Conservation (phyloP, 2,797 vertebrate species). For the Sciurus carolinensis region DNA sequence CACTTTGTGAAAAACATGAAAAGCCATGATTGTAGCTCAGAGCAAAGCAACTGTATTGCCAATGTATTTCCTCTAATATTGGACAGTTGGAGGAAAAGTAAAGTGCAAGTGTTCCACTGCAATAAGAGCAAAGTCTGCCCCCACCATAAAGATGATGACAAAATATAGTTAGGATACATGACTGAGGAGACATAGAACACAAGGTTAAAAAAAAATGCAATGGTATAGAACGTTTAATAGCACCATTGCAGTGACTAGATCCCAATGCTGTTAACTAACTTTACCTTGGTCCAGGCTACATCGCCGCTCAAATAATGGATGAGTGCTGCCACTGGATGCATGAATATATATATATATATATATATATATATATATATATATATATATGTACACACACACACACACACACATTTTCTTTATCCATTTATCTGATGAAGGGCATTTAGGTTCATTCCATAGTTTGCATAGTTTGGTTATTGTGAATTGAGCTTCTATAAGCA, state of each 20-base stretch:
- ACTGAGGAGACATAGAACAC: slow-evolving; percentile 89
- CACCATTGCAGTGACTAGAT: slow-evolving; percentile 88
- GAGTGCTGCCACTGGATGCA: slow-evolving; percentile 80
- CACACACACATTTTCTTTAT: too few relatives aligned
- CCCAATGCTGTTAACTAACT: slow-evolving; percentile 81
- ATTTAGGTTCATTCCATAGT: too few relatives aligned
- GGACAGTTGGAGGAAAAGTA: slow-evolving; percentile 92
- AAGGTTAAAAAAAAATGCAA: slow-evolving; percentile 85
- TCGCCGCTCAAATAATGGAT: slow-evolving; percentile 63
- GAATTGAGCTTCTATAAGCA: too few relatives aligned
- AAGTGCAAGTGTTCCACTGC: slow-evolving; percentile 94
- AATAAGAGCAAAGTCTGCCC: slow-evolving; percentile 93
- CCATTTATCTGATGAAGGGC: too few relatives aligned
- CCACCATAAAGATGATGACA: slow-evolving; percentile 90
- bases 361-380: too few relatives aligned
- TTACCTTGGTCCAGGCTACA: slow-evolving; percentile 68
- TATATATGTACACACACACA: too few relatives aligned
- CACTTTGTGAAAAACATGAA: slow-evolving; percentile 89
- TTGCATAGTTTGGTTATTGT: too few relatives aligned
- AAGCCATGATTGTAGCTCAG: slow-evolving; percentile 91
- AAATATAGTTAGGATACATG: slow-evolving; percentile 88
- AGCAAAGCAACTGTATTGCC: slow-evolving; percentile 88
- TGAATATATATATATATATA: neutral
- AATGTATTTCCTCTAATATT: slow-evolving; percentile 86
- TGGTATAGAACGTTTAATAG: slow-evolving; percentile 87